These are phyloP conservation scores for Trachemys scripta DNA, from an alignment of 2,113 vertebrate genomes.

Conservation along the genomic window DNA sequence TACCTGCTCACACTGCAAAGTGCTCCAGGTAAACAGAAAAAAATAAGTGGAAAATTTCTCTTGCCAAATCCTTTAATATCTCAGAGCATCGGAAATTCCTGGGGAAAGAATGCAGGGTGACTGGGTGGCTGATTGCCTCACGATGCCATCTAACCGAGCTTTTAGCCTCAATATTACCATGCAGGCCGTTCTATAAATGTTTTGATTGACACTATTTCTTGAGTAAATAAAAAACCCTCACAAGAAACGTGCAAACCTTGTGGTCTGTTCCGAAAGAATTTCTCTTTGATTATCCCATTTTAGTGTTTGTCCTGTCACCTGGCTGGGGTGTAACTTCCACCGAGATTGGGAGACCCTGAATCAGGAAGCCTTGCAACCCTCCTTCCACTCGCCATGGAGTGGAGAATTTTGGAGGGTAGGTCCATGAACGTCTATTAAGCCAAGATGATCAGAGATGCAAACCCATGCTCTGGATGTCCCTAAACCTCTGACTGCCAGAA, in stretches of 20 bases:
- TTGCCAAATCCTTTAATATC: not conserved
- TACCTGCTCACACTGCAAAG: rapidly evolving
- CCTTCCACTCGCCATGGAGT: not conserved
- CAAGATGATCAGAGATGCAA: not conserved
- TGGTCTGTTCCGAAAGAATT: not conserved
- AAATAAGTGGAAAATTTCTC: not conserved
- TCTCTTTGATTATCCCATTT: not conserved
- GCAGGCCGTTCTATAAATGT: conserved; percentile 26
- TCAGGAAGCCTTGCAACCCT: not conserved
- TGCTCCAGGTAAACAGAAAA: not conserved
- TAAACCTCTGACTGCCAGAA: not conserved
- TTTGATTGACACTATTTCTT: not conserved
- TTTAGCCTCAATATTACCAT: not conserved
- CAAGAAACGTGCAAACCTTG: not conserved
- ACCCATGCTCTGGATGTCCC: not conserved
- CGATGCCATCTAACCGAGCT: conserved; percentile 19
- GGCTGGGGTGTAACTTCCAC: not conserved
- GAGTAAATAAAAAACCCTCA: not conserved
- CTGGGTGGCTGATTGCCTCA: conserved; percentile 6
- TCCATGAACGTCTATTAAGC: not conserved
- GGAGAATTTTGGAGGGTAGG: not conserved
- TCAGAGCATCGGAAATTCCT: conserved; percentile 15
- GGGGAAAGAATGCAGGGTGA: conserved; percentile 6
- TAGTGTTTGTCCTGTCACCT: not conserved
- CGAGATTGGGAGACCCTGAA: not conserved